Evolutionary conservation across 2,888 invertebrate genomes (phyloP), one percentile per base, ranked within the genome.

Genomic region (Ormia ochracea): DNA sequence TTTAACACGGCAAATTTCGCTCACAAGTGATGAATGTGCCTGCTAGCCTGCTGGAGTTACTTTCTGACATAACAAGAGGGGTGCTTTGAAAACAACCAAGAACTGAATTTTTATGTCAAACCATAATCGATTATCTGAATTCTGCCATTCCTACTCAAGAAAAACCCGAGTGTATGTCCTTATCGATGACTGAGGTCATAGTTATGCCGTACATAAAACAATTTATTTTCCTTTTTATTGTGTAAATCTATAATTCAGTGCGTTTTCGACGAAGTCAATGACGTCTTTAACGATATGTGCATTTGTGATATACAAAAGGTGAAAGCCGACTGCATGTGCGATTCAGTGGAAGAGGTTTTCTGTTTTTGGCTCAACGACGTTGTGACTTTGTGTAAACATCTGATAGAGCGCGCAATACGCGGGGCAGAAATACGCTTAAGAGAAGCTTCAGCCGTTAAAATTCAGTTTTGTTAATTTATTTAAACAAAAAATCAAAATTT

Each of bases 21-120:
- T 84, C 86, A 7, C 86, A 87, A 79, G 84, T 86, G 0, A 85
- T 89, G 9, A 84, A 84, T 5, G 86, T 94, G 23, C 95, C 94
- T 0, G 92, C 93, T 68, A 95, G 94, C 0, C 88, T 95, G 3
- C 90, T 91, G 5, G 94, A 95, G 84, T 87, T 95, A 50, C 93
- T 94, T 90, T 90, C 91, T 52, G 95, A 95, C 86, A 94, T 95
- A 81, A 92, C 94, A 0, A 91, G 94, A 80, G 94, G 95, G 90
- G 94, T 94, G 2, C 86, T 95, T n/a, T 90, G 94, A 81, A 91
- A 91, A 12, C 93, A 94, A 84, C 95, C 95, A 0, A 83, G 84
- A 26, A 83, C 85, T 4, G 85, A 88, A 36, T 90, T 94, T 74
- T 88, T 94, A 2, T 93, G 92, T 87, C 89, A 90, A 63, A 95